Evolutionary conservation across 2,797 vertebrate species (phyloP).

Genomic region (Enteromius mattozi): DNA sequence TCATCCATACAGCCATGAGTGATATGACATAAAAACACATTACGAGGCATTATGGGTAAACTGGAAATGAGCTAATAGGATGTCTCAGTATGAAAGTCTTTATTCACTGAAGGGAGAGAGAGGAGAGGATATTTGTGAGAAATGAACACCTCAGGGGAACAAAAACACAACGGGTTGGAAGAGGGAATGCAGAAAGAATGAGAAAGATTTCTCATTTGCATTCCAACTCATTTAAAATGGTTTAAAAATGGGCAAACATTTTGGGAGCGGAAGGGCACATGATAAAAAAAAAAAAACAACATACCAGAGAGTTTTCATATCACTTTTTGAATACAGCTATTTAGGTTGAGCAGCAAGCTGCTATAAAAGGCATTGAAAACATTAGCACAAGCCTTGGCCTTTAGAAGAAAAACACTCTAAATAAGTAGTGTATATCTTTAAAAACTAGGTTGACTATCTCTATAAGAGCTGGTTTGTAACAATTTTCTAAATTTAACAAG

Average conservation of each 20-base stretch:
- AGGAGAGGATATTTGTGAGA: slow-evolving; percentile 41
- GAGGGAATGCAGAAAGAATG: slow-evolving; percentile 38
- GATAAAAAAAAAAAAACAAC: neutral
- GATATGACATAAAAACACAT: slow-evolving; percentile 53
- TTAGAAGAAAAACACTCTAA: neutral
- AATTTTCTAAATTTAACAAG: neutral
- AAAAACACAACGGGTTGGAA: slow-evolving; percentile 49
- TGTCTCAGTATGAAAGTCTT: slow-evolving; percentile 49
- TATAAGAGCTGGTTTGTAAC: neutral
- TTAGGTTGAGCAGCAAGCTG: neutral
- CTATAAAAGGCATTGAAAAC: slow-evolving; percentile 5
- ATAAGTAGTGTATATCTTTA: neutral
- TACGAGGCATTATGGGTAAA: slow-evolving; percentile 41
- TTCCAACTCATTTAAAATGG: slow-evolving; percentile 41
- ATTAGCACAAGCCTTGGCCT: neutral
- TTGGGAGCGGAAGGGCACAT: slow-evolving; percentile 24
- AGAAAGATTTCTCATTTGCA: slow-evolving; percentile 46
- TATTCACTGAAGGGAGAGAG: slow-evolving; percentile 39
- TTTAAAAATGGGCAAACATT: slow-evolving; percentile 43
- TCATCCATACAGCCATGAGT: slow-evolving; percentile 46
- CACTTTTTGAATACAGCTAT: slow-evolving; percentile 6
- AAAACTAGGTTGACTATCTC: neutral
- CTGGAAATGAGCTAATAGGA: slow-evolving; percentile 50
- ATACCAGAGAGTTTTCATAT: neutral
- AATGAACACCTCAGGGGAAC: slow-evolving; percentile 51